A percentile compares a stretch with the other conserved stretches of the same genome.
phyloP scores from a whole-genome alignment of 2,797 vertebrate genomes.

The Catamblyrhynchus diadema region DNA sequence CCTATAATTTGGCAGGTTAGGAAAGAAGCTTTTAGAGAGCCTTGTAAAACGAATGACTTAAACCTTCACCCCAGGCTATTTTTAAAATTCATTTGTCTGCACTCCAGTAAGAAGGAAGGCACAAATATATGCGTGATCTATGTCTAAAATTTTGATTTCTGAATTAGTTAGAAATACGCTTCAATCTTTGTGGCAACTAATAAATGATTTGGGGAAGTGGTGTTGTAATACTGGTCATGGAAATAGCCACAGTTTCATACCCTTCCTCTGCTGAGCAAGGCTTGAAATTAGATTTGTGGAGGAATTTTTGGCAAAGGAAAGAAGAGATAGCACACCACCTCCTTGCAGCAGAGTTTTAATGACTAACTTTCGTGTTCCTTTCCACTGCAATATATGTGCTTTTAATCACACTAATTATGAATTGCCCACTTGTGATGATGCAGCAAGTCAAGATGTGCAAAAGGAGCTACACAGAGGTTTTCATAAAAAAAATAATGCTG shows the following conservation, averaged over 20 bases:
- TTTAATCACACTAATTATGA: background rate
- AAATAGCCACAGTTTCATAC: background rate
- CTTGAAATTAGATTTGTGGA: background rate
- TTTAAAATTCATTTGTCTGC: slow-evolving; percentile 30
- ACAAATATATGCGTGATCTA: background rate
- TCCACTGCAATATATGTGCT: background rate
- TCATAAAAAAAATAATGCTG: background rate
- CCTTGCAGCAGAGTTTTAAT: background rate
- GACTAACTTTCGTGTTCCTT: background rate
- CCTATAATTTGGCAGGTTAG: slow-evolving; percentile 22
- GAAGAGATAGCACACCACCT: background rate
- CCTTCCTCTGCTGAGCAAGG: background rate
- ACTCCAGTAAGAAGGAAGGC: background rate
- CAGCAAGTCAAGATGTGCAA: background rate
- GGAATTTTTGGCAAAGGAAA: background rate
- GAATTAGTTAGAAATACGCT: background rate
- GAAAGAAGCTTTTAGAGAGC: slow-evolving; percentile 21
- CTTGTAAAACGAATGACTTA: slow-evolving; percentile 16
- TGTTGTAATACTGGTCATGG: background rate
- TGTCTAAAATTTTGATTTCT: background rate
- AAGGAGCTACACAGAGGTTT: background rate
- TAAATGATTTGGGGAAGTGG: background rate
- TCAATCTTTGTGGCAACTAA: background rate
- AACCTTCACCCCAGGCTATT: slow-evolving; percentile 34
- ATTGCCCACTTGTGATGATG: background rate